Conservation (phyloP, 2,113 vertebrate genomes). For the Pungitius pungitius region DNA sequence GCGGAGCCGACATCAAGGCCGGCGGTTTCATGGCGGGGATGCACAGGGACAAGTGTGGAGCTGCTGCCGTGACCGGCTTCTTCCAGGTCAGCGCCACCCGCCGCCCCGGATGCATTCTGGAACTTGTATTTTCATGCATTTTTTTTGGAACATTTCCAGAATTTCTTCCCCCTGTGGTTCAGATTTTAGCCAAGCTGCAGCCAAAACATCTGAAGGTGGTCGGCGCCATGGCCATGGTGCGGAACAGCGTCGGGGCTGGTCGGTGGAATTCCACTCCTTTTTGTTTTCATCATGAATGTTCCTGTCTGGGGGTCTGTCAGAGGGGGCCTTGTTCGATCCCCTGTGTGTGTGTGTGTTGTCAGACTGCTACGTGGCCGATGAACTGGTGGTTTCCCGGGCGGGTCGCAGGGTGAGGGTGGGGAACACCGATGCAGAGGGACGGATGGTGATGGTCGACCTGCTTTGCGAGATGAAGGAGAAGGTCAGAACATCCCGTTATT, state of each 20-base stretch:
- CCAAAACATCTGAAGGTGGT: slow-evolving; percentile 81
- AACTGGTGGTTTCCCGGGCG: slow-evolving; percentile 81
- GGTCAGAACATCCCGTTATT: slow-evolving; percentile 52
- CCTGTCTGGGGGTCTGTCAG: neutral
- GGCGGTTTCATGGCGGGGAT: slow-evolving; percentile 85
- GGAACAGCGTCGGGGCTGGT: slow-evolving; percentile 87
- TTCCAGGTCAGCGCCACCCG: slow-evolving; percentile 73
- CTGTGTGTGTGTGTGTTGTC: slow-evolving; percentile 21
- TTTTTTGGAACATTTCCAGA: neutral
- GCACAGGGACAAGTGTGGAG: slow-evolving; percentile 87
- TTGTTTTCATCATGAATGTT: neutral
- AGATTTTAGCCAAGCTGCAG: slow-evolving; percentile 81
- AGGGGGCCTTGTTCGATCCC: neutral
- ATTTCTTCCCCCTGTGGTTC: neutral
- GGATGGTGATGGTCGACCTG: slow-evolving; percentile 86
- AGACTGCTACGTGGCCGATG: slow-evolving; percentile 86
- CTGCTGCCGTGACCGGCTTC: slow-evolving; percentile 84
- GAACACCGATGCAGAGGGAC: slow-evolving; percentile 85
- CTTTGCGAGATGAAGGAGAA: slow-evolving; percentile 87
- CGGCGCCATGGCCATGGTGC: slow-evolving; percentile 84
- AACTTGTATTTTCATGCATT: neutral
- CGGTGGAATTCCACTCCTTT: slow-evolving; percentile 11
- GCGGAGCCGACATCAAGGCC: slow-evolving; percentile 86
- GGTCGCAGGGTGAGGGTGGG: slow-evolving; percentile 81
- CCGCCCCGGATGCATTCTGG: neutral